Evolutionary conservation across 2,113 vertebrate species (phyloP).

Genomic region (Cyrtonyx montezumae): DNA sequence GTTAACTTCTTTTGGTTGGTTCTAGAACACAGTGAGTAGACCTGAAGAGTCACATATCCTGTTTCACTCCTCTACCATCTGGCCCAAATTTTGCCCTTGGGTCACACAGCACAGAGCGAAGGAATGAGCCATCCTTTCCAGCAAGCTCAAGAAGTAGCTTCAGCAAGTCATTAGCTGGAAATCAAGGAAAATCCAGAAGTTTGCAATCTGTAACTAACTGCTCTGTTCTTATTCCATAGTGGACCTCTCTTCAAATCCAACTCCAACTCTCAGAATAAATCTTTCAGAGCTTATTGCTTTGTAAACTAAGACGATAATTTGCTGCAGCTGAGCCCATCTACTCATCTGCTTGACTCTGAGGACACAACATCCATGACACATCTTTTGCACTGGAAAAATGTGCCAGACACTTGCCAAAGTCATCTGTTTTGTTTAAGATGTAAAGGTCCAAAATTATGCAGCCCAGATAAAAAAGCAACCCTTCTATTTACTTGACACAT

Average conservation of each 20-base stretch:
- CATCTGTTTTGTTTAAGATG: neutral
- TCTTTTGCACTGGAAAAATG: neutral
- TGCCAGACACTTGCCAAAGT: neutral
- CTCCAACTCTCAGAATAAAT: neutral
- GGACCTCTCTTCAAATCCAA: neutral
- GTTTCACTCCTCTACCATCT: neutral
- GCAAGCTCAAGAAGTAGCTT: neutral
- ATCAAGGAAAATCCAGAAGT: neutral
- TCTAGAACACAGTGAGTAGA: neutral
- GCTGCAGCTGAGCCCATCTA: neutral
- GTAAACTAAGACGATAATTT: neutral
- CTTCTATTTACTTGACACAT: conserved; percentile 4
- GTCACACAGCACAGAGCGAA: neutral
- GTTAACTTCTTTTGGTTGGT: neutral
- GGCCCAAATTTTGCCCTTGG: neutral
- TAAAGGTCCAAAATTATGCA: conserved; percentile 6
- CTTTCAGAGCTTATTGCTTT: neutral
- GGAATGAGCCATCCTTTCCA: neutral
- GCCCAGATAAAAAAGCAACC: neutral
- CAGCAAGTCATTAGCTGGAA: neutral
- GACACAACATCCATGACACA: neutral
- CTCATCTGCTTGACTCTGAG: neutral
- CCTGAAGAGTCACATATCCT: neutral
- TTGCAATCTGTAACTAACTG: neutral
- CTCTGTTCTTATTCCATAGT: neutral